These are phyloP conservation scores for Hassar affinis DNA, from an alignment of 2,113 vertebrate species.

Conservation along the genomic window DNA sequence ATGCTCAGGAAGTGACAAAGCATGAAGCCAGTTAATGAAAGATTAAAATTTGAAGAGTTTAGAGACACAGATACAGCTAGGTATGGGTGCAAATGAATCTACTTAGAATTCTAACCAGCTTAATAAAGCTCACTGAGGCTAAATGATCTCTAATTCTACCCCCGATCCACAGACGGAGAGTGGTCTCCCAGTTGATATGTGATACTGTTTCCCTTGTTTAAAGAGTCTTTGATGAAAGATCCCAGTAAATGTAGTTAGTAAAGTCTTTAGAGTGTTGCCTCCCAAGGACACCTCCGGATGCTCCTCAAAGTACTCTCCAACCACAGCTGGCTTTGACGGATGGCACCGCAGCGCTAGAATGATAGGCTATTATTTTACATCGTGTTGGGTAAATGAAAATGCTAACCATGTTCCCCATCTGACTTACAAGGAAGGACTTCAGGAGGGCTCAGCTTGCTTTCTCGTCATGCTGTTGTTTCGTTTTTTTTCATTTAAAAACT, in stretches of 20 bases:
- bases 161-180: not conserved
- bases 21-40: not conserved
- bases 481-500: too few relatives aligned
- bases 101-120: not conserved
- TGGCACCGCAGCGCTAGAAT: slow-evolving; percentile 65
- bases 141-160: not conserved
- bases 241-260: slow-evolving; percentile 57
- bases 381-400: slow-evolving; percentile 75
- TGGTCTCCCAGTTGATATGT: not conserved
- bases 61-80: not conserved
- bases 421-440: slow-evolving; percentile 20
- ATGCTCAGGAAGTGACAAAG: not conserved
- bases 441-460: slow-evolving; percentile 13
- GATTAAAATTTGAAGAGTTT: not conserved
- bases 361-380: slow-evolving; percentile 80
- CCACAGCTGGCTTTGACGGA: slow-evolving; percentile 69
- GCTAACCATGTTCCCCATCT: slow-evolving; percentile 59
- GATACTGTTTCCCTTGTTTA: slow-evolving; percentile 47
- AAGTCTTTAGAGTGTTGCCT: slow-evolving; percentile 58
- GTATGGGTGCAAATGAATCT: not conserved
- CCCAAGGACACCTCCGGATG: slow-evolving; percentile 65
- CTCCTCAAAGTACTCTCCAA: slow-evolving; percentile 56
- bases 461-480: slow-evolving; percentile 39
- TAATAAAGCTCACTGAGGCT: not conserved
- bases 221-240: slow-evolving; percentile 56